Percentiles rank a stretch among this genome's conserved stretches.
These are phyloP conservation scores for Anabacerthia variegaticeps DNA, from an alignment of 2,797 vertebrate genomes.

Conservation along the genomic window DNA sequence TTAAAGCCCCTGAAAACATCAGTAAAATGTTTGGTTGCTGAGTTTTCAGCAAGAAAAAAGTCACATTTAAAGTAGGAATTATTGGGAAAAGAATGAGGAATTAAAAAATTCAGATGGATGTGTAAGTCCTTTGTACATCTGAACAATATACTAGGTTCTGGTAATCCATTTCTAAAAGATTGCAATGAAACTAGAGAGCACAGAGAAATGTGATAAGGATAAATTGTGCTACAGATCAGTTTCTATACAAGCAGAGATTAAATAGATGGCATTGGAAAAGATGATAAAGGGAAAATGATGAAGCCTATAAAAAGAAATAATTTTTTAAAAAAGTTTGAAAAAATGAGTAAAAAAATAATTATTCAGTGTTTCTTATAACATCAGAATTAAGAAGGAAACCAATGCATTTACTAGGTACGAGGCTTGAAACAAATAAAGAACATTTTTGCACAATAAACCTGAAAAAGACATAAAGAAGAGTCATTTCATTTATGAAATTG, in stretches of 20 bases:
- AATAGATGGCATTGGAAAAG: not conserved
- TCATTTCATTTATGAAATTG: not conserved
- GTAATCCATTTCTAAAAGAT: not conserved
- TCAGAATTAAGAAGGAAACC: not conserved
- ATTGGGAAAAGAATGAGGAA: not conserved
- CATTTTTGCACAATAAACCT: not conserved
- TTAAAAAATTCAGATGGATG: not conserved
- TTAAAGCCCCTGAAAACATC: not conserved
- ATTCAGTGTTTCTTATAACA: not conserved
- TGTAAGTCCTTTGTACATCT: not conserved
- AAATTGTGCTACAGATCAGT: not conserved
- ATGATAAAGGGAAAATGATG: not conserved
- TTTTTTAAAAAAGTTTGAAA: not conserved
- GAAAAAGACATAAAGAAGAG: not conserved
- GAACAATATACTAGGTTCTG: not conserved
- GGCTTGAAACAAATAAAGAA: not conserved
- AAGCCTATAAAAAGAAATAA: not conserved
- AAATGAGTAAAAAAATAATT: not conserved
- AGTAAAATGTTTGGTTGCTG: not conserved
- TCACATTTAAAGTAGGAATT: not conserved
- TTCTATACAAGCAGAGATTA: not conserved
- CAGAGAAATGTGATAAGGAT: not conserved
- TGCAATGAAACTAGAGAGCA: not conserved
- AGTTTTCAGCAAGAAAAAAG: not conserved
- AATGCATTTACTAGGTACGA: not conserved